These are phyloP conservation scores for Lepidurus couesii DNA, from an alignment of 1,140 invertebrate genomes.

Conservation along the genomic window DNA sequence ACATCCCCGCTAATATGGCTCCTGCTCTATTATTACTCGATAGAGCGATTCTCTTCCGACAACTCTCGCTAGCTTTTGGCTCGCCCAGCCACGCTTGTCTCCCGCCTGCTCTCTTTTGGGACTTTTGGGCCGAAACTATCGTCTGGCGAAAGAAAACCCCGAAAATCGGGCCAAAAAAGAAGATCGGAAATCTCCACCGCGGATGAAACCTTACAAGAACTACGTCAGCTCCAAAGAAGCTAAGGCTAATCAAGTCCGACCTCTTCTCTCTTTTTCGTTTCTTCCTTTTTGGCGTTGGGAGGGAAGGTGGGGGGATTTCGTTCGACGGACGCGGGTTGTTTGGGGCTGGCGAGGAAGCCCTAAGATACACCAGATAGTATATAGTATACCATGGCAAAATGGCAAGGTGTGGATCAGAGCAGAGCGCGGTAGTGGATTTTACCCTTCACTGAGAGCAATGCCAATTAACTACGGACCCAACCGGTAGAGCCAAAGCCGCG, in stretches of 20 bases:
- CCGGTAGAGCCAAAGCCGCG: background rate
- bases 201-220: background rate
- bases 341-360: background rate
- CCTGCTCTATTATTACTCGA: background rate
- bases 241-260: background rate
- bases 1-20: too few relatives aligned
- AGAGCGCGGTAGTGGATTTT: background rate
- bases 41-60: too few relatives aligned
- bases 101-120: background rate
- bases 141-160: background rate
- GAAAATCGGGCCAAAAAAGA: background rate
- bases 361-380: background rate
- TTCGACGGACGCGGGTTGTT: background rate
- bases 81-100: background rate
- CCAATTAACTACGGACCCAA: background rate
- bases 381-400: background rate
- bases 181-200: background rate
- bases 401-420: background rate
- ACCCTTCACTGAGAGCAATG: slow-evolving; percentile 8
- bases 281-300: background rate
- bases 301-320: background rate
- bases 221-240: background rate
- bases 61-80: background rate
- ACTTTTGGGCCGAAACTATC: background rate
- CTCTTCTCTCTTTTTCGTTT: background rate